Base-by-base conservation (phyloP, 2,797 vertebrate genomes). In the Loris lydekkerianus region DNA sequence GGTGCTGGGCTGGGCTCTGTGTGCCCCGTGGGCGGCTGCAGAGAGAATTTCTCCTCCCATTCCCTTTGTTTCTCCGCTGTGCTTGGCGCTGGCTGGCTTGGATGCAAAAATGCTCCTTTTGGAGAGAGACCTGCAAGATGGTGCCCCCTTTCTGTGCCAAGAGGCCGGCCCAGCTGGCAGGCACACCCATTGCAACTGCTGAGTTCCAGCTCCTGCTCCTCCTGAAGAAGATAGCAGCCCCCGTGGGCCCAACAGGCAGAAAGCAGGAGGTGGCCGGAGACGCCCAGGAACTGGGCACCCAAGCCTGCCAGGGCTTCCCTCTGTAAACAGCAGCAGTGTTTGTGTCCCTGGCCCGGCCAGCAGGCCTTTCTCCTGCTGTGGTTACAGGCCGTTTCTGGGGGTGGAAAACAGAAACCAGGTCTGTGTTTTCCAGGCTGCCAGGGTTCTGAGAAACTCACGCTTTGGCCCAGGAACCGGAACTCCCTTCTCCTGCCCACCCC, bases 131-230 rank as follows among this genome's bases (percentile, higher is more conserved):
- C 98, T 98, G 97, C 87, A 93, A 95, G 96, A 97, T 97, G 60
- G 93, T 97, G 96, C 94, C 98, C 99, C 97, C 77, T 98, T 99
- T 99, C 98, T 98, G 97, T 98, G 98, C 96, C 88, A 97, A 89
- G 11, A 95, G 97, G 98, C 97, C 98, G 98, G 99, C 99, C 99
- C 99, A 99, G 98, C 98, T 99, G 99, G 99, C 99, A 98, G 97
- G 76, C 97, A 96, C 1, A 73, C 98, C 98, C 97, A 98, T 99
- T 98, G 99, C 98, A 99, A 98, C 98, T 98, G 98, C 98, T 98
- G 96, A 98, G 98, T 98, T 98, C 98, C 97, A 98, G 98, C 97
- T 98, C 97, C 97, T 96, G 98, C 98, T 98, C 99, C 99, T 98
- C 98, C 98, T 98, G 98, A 98, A 99, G 98, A 98, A 99, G 99